A percentile compares a stretch with the other conserved stretches of the same genome.
Evolutionary conservation across 2,888 invertebrate genomes (phyloP).

Genomic region (Sphaerophoria rueppellii): DNA sequence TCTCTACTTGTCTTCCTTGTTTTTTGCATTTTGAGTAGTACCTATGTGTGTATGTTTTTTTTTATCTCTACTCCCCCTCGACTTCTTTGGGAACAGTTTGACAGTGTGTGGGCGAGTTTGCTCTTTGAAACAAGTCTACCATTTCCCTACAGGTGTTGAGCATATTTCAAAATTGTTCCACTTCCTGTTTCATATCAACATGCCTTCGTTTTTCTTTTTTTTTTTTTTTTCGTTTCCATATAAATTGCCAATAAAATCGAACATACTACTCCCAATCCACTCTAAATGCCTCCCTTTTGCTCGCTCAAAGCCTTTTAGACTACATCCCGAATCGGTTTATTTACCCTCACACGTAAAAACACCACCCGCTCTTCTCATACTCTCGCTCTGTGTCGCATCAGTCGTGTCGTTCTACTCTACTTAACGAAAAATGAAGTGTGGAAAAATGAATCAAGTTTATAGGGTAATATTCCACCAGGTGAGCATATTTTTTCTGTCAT

Average conservation of each 20-base stretch:
- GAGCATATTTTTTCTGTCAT: conserved; percentile 49
- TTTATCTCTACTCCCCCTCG: not conserved
- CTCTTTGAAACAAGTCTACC: conserved; percentile 19
- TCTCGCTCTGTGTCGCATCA: not conserved
- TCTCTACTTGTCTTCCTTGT: conserved; percentile 31
- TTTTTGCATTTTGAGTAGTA: conserved; percentile 10
- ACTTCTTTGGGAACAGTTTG: not conserved
- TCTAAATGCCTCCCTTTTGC: conserved; percentile 55
- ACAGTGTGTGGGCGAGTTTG: conserved; percentile 13
- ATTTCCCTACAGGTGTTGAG: conserved; percentile 65
- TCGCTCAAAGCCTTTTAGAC: conserved; percentile 32
- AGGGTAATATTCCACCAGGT: conserved; percentile 69
- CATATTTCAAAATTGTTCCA: conserved; percentile 65
- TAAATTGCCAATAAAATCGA: conserved; percentile 72
- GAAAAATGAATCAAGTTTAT: conserved; percentile 72
- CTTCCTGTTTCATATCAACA: not conserved
- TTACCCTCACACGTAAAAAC: conserved; percentile 2
- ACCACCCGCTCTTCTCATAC: not conserved
- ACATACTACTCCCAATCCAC: conserved; percentile 65
- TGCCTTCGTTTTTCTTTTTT: conserved; percentile 3
- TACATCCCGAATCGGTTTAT: not conserved
- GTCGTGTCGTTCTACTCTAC: conserved; percentile 3
- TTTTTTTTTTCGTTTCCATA: conserved; percentile 24
- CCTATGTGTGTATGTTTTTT: conserved; percentile 16
- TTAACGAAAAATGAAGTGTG: conserved; percentile 71